Percentiles rank a stretch among this genome's conserved stretches.
Evolutionary conservation across 1,140 invertebrate species (phyloP).

Genomic region (Brachionus calyciflorus): DNA sequence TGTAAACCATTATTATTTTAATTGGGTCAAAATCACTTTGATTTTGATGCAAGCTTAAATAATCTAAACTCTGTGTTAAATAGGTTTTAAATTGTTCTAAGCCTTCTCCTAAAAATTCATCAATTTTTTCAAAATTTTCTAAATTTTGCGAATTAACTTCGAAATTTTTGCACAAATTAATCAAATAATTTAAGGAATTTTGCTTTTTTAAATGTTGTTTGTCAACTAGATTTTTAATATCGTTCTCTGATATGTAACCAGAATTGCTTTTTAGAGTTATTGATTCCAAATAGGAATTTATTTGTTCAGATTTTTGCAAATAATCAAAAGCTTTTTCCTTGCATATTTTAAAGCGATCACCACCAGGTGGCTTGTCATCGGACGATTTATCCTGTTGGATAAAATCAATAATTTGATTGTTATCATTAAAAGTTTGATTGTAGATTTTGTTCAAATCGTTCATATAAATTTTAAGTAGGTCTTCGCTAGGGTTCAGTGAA

Average conservation of each 20-base stretch:
- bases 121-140: background rate
- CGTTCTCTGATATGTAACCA: background rate
- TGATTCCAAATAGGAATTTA: constrained; percentile 1
- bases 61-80: background rate
- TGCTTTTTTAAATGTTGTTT: background rate
- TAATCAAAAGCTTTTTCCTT: constrained; percentile 37
- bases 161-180: constrained; percentile 23
- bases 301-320: constrained; percentile 20
- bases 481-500: background rate
- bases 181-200: background rate
- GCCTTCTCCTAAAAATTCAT: background rate
- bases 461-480: constrained; percentile 9
- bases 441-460: constrained; percentile 25
- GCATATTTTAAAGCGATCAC: background rate
- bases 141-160: background rate
- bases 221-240: background rate
- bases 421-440: background rate
- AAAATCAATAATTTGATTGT: background rate
- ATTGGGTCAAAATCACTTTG: background rate
- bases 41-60: background rate
- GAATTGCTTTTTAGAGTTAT: background rate
- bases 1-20: constrained; percentile 11
- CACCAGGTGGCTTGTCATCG: background rate
- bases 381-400: background rate
- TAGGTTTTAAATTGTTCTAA: background rate